A percentile compares a stretch with the other conserved stretches of the same genome.
Conservation (phyloP, 2,888 invertebrate genomes). For the Drosophila demipolita region DNA sequence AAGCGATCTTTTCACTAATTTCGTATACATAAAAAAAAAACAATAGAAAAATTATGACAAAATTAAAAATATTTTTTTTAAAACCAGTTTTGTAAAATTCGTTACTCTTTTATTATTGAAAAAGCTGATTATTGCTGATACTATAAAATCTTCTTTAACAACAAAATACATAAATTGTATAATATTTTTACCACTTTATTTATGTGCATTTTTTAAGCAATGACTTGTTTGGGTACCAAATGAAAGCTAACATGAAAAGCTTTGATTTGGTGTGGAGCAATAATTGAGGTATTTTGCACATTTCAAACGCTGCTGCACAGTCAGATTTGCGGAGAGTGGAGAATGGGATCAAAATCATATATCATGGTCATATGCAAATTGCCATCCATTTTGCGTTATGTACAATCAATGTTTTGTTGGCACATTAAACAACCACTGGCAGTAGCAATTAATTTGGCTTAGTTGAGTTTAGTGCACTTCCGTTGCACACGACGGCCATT, state of each 20-base stretch:
- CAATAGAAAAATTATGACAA: too few relatives aligned
- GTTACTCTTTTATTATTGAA: too few relatives aligned
- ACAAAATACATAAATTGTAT: background rate
- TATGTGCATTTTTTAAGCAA: too few relatives aligned
- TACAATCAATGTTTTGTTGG: conserved; percentile 77
- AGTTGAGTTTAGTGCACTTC: conserved; percentile 79
- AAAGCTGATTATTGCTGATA: too few relatives aligned
- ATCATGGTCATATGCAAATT: conserved; percentile 20
- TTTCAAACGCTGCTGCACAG: conserved; percentile 1
- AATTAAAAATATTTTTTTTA: too few relatives aligned
- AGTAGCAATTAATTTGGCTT: conserved; percentile 78
- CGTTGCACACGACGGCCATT: conserved; percentile 78
- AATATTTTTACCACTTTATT: background rate
- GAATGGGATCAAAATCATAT: conserved; percentile 8
- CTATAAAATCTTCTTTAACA: too few relatives aligned
- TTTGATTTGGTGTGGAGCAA: background rate
- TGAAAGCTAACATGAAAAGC: background rate
- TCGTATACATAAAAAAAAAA: too few relatives aligned
- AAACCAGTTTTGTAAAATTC: too few relatives aligned
- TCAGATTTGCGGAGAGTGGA: background rate
- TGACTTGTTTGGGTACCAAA: background rate
- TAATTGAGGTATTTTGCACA: conserved; percentile 13
- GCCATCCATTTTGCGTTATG: conserved; percentile 37
- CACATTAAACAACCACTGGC: conserved; percentile 71
- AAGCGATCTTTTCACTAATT: background rate